Percentiles rank a stretch among this genome's conserved stretches.
These are phyloP conservation scores for Cyprinodon variegatus DNA, from an alignment of 2,113 vertebrate genomes.

Conservation along the genomic window DNA sequence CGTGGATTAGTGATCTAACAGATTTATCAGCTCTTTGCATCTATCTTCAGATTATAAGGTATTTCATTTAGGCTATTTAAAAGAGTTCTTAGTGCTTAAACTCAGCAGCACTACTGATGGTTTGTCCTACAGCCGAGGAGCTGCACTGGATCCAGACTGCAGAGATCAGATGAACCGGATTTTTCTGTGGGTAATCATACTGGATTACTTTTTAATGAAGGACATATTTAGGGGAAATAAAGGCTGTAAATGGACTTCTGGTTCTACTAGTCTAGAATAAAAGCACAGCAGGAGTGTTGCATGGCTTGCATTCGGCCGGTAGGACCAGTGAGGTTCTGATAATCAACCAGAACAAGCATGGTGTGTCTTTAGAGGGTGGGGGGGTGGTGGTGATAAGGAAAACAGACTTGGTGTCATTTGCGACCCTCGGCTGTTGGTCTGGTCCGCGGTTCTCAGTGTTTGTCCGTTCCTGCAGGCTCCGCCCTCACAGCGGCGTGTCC, in stretches of 20 bases:
- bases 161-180: neutral
- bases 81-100: neutral
- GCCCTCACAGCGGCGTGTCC: constrained; percentile 22
- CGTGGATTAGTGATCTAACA: neutral
- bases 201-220: neutral
- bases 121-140: neutral
- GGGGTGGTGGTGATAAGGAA: constrained; percentile 69
- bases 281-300: neutral
- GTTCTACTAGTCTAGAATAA: constrained; percentile 5
- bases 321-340: neutral
- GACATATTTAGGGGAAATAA: neutral
- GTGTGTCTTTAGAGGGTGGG: constrained; percentile 5
- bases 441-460: constrained; percentile 38
- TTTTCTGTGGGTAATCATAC: neutral
- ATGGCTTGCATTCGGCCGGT: constrained; percentile 3
- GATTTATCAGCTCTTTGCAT: neutral
- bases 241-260: neutral
- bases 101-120: neutral
- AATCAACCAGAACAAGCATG: constrained; percentile 1
- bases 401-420: constrained; percentile 67
- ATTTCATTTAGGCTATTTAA: neutral
- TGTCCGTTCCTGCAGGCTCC: constrained; percentile 19
- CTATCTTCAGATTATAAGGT: neutral
- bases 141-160: neutral
- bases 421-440: constrained; percentile 15